Evolutionary conservation across 2,797 vertebrate genomes (phyloP).

Genomic region (Phoxinus dragarum): DNA sequence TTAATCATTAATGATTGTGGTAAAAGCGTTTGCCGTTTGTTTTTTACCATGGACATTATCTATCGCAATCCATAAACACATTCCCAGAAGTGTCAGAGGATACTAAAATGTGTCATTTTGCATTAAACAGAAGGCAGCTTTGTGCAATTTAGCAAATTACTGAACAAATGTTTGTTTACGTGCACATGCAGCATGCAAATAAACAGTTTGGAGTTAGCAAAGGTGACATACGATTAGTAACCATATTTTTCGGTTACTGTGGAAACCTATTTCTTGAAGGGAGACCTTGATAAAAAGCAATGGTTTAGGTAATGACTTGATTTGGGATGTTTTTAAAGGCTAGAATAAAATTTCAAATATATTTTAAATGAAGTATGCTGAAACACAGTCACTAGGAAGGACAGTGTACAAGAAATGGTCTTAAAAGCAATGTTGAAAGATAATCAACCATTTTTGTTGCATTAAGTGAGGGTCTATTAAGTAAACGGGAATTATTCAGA

Average conservation of each 20-base stretch:
- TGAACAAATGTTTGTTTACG: background rate
- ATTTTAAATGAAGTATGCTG: background rate
- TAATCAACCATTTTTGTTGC: background rate
- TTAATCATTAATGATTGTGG: slow-evolving; percentile 9
- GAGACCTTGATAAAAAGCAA: slow-evolving; percentile 7
- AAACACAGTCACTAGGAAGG: background rate
- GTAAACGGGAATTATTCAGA: background rate
- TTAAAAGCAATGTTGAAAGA: background rate
- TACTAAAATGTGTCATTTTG: background rate
- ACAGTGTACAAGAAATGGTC: background rate
- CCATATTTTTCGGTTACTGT: background rate
- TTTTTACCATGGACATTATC: background rate
- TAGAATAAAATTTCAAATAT: background rate
- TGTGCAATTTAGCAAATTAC: background rate
- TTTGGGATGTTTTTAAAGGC: background rate
- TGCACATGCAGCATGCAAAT: slow-evolving; percentile 29
- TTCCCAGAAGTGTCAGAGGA: background rate
- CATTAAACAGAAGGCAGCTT: background rate
- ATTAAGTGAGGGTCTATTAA: too few species aligned
- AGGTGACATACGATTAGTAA: slow-evolving; percentile 2
- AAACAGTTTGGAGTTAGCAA: background rate
- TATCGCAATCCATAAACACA: background rate
- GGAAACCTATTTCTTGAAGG: background rate
- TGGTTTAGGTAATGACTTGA: background rate
- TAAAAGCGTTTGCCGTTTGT: background rate